Base-by-base conservation (phyloP, 2,888 invertebrate genomes). In the Zaprionus lineosus region DNA sequence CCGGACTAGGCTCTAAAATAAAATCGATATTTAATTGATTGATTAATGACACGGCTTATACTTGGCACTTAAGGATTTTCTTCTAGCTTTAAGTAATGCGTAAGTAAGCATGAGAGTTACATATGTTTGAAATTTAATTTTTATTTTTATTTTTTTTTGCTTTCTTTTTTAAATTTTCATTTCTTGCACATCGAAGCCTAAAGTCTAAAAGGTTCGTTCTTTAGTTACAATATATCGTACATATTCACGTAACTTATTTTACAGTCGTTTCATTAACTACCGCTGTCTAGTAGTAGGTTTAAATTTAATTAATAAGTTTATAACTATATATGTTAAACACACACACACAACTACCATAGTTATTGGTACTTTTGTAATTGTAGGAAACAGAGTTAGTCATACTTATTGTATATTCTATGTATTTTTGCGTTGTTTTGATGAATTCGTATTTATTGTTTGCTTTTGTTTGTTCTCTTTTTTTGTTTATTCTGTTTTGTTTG, bases 141-240 rank as follows among this genome's bases (percentile, higher is more conserved):
- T 7, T 21, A 3, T 11, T 26, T 40, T 40, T 4, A 9, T 16
- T 57, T 59, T 58, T 11, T 31, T 47, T 9, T 39, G 34, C 66
- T 64, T 59, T 66, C 68, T 63, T 66, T 72, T 70, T 75, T 68
- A 67, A 82, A 66, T 60, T 62, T 86, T 81, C 77, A 74, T 82
- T 86, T 84, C 74, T 88, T 87, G 86, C 87, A 88, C 88, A 88
- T 87, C 85, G 78, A 88, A 84, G 84, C 82, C 86, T 88, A 88
- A 71, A 87, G 69, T 82, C 86, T 86, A 87, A 77, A 83, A 79
- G 79, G 79, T 79, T 78, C 71, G 71, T 79, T 78, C 58, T 47
- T 73, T 74, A 70, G 74, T 64, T 69, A 72, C 72, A 74, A 24
- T 63, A 59, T 79, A 79, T 76, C 55, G 77, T 77, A 81, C 69